Evolutionary conservation across 2,888 invertebrate species (phyloP), one percentile per base, ranked within the genome.

Genomic region (Dynastes grantii): DNA sequence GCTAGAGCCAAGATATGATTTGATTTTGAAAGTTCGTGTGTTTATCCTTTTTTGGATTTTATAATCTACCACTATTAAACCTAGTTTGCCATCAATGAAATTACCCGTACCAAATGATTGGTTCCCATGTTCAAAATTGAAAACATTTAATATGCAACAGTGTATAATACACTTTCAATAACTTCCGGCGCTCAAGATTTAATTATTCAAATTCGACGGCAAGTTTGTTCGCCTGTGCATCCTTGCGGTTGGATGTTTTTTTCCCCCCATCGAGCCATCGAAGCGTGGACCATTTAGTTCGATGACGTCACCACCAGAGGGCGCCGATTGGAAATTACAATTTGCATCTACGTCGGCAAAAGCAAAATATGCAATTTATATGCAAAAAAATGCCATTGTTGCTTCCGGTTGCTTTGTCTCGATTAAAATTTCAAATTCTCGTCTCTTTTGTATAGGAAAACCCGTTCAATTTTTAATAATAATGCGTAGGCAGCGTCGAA

Each of bases 341-440:
- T 80, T 80, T 78, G 64, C 77, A 76, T 71, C 76, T 73, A 2
- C 61, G 68, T 80, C 78, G 76, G 76, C 55, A 76, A 73, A 76
- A 77, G 70, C 80, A 77, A 81, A 82, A 82, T 82, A 80, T 81
- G 83, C 81, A 83, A 83, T 83, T 82, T 83, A 83, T 83, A 84
- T 83, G 83, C 82, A 68, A 83, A 82, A 84, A 81, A 81, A 81
- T 71, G 67, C 77, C 77, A 63, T 77, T 75, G 81, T 76, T 75
- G 68, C 78, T 75, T 76, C 80, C 78, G 81, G 76, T 79, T 80
- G 79, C 79, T 81, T 81, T 81, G 76, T 40, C 76, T 58, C 79
- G 80, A 81, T 81, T 81, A 80, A 81, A 80, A 79, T 80, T 81
- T 79, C 70, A 77, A 79, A 80, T 78, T 67, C 58, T 63, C 73